Conservation (phyloP, 2,113 vertebrate species). For the Stercorarius parasiticus region DNA sequence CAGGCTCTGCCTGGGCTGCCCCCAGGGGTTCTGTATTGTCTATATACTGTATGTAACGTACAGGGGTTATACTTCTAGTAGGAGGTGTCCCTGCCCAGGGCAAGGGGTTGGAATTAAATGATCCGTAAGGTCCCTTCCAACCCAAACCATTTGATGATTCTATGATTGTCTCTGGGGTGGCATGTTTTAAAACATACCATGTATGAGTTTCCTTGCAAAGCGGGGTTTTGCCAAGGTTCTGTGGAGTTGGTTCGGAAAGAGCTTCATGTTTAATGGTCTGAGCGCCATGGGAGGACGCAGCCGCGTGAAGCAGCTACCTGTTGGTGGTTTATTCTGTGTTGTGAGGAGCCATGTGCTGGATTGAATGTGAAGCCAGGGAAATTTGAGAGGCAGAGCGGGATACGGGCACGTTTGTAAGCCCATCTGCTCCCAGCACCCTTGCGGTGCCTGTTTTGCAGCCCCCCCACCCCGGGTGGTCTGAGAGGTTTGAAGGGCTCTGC, state of each 20-base stretch:
- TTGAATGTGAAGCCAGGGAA: not conserved
- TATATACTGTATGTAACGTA: fast-evolving
- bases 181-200: fast-evolving
- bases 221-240: not conserved
- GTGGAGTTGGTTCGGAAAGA: not conserved
- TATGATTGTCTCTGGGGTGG: fast-evolving
- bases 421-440: not conserved
- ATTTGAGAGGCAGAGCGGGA: not conserved
- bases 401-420: fast-evolving
- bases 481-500: not conserved
- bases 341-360: not conserved
- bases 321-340: not conserved
- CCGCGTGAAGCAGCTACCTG: not conserved
- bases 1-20: not conserved
- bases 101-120: not conserved
- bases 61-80: not conserved
- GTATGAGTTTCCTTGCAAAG: not conserved
- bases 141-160: not conserved
- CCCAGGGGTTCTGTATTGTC: not conserved
- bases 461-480: not conserved
- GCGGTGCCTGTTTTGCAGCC: not conserved
- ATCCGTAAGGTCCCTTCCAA: not conserved
- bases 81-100: not conserved
- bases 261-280: not conserved
- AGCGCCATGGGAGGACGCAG: fast-evolving